These are phyloP conservation scores for Agrotis ipsilon DNA, from an alignment of 2,888 invertebrate genomes.

Conservation along the genomic window DNA sequence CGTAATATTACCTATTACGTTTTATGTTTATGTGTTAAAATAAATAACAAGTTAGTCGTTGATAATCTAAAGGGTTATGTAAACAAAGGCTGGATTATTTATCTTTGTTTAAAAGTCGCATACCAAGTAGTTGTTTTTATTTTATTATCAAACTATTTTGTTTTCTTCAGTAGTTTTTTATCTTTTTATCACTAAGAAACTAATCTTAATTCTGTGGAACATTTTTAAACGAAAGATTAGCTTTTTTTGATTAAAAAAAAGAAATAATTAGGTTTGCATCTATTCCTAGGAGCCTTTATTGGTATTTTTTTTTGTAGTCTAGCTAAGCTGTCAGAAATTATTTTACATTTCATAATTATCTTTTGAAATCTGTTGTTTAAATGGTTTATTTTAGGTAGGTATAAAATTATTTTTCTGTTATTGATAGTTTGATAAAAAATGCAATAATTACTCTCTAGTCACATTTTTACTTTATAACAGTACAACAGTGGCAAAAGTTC, in stretches of 20 bases:
- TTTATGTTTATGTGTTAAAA: conserved; percentile 24
- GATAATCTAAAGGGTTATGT: conserved; percentile 29
- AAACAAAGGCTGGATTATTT: conserved; percentile 27
- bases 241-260: too few relatives aligned
- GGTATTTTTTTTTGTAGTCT: too few relatives aligned
- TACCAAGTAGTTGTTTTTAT: background rate
- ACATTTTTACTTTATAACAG: conserved; percentile 36
- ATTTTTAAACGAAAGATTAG: background rate
- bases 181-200: background rate
- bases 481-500: conserved; percentile 24
- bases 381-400: too few relatives aligned
- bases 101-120: conserved; percentile 4
- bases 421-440: too few relatives aligned
- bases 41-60: conserved; percentile 24
- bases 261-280: too few relatives aligned
- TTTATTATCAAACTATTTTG: conserved; percentile 4
- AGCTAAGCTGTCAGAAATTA: too few relatives aligned
- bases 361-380: too few relatives aligned
- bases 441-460: conserved; percentile 2
- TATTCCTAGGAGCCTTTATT: too few relatives aligned
- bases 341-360: too few relatives aligned
- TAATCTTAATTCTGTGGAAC: too few relatives aligned
- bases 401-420: too few relatives aligned
- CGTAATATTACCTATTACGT: conserved; percentile 22
- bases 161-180: background rate